Evolutionary conservation across 2,113 vertebrate species (phyloP).

Genomic region (Nothocercus nigrocapillus): DNA sequence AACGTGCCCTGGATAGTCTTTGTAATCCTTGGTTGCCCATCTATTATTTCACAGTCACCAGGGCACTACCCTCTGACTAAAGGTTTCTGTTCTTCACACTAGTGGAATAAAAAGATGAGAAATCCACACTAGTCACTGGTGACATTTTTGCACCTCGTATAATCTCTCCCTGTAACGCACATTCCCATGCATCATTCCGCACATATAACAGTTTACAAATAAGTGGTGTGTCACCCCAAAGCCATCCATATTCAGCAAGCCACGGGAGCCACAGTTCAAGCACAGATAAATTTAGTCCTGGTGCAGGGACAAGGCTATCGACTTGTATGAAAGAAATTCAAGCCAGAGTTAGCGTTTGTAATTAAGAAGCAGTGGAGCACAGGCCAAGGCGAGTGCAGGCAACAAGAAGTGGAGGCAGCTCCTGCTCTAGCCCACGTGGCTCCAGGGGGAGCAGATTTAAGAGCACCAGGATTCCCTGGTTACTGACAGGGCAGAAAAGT

Average conservation of each 20-base stretch:
- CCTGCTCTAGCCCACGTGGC: fast-evolving
- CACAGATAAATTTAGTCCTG: neutral
- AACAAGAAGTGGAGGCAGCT: neutral
- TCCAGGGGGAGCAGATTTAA: neutral
- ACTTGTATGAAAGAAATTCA: neutral
- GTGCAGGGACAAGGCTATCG: neutral
- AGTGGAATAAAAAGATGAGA: neutral
- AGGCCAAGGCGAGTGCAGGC: neutral
- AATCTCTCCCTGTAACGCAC: neutral
- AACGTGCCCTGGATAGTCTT: slow-evolving; percentile 1
- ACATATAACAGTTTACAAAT: neutral
- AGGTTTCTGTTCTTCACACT: neutral
- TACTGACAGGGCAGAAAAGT: neutral
- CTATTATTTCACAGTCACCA: slow-evolving; percentile 42
- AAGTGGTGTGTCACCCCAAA: neutral
- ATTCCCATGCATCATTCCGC: neutral
- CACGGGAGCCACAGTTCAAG: neutral
- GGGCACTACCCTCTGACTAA: neutral
- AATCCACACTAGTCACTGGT: neutral
- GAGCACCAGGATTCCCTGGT: neutral
- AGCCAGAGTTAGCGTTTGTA: neutral
- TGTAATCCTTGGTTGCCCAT: neutral
- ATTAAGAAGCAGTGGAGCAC: neutral
- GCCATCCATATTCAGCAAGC: neutral
- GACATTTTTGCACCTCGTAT: neutral